Base-by-base conservation (phyloP, 1,140 invertebrate genomes). In the Sycophaga agraensis region DNA sequence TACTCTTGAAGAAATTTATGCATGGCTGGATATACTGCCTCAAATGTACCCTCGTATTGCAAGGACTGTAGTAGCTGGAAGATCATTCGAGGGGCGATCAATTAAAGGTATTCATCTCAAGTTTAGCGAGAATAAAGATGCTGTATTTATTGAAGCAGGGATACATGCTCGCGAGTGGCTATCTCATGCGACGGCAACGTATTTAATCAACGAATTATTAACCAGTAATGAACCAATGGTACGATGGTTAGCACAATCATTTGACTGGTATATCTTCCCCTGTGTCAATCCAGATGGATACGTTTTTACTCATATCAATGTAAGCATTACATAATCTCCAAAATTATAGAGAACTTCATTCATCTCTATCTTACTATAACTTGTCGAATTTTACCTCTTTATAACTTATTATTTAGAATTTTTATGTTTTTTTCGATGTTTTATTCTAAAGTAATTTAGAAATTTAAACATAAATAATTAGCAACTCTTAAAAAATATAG, bases 151-250 rank as follows among this genome's bases (percentile, higher is more conserved):
- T 0, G 86, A 88, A 73, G 84, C 81, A 62, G 82, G 86, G 59
- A 88, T 89, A 22, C 89, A 92, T 70, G 89, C 89, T 0, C 80
- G 90, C 39, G 91, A 93, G 77, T 93, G 91, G 91, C 86, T 93
- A 11, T 82, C 86, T 17, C 87, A 89, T 3, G 88, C 89, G 0
- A 85, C 86, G 0, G 77, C 84, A 0, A 85, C 89, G 1, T 92
- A 86, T 65, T 79, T 91, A 4, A 71, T 86, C 2, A 82, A 89
- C 61, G 76, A 89, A 65, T 69, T 91, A 4, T 69, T 91, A 1
- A 81, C 80, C 54, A 82, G 82, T 65, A 40, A 74, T 24, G 65
- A 85, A 66, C 9, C 78, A 51, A 70, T 82, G 54, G 63, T 84
- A 8, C 69, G 81, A 66, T 55, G 70, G 53, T 67, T 87, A 66